A percentile compares a stretch with the other conserved stretches of the same genome.
phyloP scores from a whole-genome alignment of 2,797 vertebrate genomes.

The Pangasius sanitwongsei region DNA sequence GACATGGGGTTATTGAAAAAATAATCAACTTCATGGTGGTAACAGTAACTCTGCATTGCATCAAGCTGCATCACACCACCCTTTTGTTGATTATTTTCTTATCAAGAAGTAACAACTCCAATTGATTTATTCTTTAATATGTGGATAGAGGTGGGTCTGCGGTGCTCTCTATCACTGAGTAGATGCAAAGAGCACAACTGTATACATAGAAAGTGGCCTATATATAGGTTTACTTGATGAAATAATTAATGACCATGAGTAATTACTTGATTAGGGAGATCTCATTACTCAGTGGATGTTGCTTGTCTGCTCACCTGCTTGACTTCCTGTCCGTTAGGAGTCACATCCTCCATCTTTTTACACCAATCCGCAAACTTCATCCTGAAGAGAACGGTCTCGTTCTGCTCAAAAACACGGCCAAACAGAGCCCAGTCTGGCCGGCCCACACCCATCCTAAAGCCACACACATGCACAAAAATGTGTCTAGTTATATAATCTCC shows the following conservation, averaged over 20 bases:
- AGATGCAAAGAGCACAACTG: not conserved
- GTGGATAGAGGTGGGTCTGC: not conserved
- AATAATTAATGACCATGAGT: not conserved
- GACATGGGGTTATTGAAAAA: not conserved
- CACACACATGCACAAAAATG: not conserved
- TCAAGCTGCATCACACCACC: not conserved
- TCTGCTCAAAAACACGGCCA: conserved; percentile 69
- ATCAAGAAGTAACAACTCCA: not conserved
- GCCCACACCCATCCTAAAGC: conserved; percentile 71
- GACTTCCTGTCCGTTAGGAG: conserved; percentile 40
- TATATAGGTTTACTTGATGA: not conserved
- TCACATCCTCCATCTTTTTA: conserved; percentile 3
- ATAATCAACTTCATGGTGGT: not conserved
- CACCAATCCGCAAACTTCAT: conserved; percentile 78
- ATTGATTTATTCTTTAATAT: not conserved
- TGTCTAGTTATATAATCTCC: not conserved
- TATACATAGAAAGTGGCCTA: not conserved
- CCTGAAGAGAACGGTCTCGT: conserved; percentile 77
- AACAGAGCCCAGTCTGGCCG: conserved; percentile 80
- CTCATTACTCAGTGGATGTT: not conserved
- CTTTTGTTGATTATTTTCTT: not conserved
- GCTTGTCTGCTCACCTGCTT: conserved; percentile 61
- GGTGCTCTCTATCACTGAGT: not conserved
- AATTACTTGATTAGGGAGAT: not conserved
- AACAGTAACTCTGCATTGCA: not conserved